Evolutionary conservation across 2,888 invertebrate species (phyloP).

Genomic region (Byasa hedistus): DNA sequence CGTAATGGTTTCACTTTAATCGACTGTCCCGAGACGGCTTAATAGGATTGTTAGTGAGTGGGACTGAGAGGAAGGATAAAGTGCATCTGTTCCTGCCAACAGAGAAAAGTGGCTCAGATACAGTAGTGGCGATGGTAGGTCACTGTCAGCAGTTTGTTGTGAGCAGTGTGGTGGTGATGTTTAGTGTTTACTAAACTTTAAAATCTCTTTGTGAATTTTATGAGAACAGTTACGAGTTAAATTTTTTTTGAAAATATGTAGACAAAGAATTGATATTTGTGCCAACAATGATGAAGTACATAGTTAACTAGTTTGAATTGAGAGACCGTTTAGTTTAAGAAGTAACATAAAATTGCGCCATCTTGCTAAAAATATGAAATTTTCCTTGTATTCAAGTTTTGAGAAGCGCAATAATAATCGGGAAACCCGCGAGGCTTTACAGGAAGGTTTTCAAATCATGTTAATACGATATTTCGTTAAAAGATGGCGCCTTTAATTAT

Average conservation of each 20-base stretch:
- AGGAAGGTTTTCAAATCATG: constrained; percentile 33
- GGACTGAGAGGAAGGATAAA: constrained; percentile 49
- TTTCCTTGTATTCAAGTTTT: background rate
- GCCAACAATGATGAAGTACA: background rate
- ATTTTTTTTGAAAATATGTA: no score
- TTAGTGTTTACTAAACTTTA: constrained; percentile 25
- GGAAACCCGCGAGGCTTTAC: constrained; percentile 4
- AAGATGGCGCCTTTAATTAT: constrained; percentile 36
- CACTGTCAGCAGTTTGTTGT: constrained; percentile 70
- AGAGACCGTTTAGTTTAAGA: constrained; percentile 15
- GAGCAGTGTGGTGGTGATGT: constrained; percentile 52
- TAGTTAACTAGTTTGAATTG: background rate
- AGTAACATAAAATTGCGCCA: constrained; percentile 32
- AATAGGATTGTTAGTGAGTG: constrained; percentile 38
- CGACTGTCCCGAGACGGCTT: constrained; percentile 52
- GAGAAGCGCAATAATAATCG: background rate
- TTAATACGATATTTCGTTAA: constrained; percentile 24
- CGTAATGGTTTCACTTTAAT: constrained; percentile 78
- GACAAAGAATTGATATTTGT: no score
- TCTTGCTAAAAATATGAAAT: constrained; percentile 2
- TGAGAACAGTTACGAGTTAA: background rate
- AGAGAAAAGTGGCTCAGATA: constrained; percentile 66
- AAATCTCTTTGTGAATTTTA: constrained; percentile 7
- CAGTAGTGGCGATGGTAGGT: constrained; percentile 61
- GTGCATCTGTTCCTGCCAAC: constrained; percentile 71